A percentile compares a stretch with the other conserved stretches of the same genome.
phyloP scores from a whole-genome alignment of 2,113 vertebrate genomes.

The Chascanopsetta lugubris region DNA sequence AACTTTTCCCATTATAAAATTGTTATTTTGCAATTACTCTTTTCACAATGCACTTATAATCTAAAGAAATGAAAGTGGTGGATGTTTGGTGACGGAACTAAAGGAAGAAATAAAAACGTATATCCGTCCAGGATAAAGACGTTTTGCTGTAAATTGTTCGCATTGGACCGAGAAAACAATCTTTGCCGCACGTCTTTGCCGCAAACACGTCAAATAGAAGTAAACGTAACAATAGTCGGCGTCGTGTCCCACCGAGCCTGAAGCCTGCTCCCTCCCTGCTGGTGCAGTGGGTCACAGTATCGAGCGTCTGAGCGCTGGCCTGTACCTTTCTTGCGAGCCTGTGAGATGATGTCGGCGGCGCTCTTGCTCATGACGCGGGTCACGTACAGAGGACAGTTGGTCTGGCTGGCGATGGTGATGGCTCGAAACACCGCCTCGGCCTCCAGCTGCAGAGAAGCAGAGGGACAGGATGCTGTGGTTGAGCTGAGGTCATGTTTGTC shows the following conservation, averaged over 20 bases:
- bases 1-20: background rate
- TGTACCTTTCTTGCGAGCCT: slow-evolving; percentile 95
- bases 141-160: too few relatives aligned
- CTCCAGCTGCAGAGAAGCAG: slow-evolving; percentile 91
- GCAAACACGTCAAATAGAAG: too few relatives aligned
- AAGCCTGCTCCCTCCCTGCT: too few relatives aligned
- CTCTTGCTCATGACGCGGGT: slow-evolving; percentile 99
- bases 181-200: too few relatives aligned
- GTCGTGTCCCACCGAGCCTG: too few relatives aligned
- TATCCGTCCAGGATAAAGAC: too few relatives aligned
- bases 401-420: slow-evolving; percentile 96
- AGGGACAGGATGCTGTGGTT: slow-evolving; percentile 32
- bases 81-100: background rate
- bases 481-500: too few relatives aligned
- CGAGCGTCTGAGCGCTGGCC: fast-evolving
- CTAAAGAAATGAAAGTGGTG: background rate
- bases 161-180: too few relatives aligned
- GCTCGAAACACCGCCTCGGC: slow-evolving; percentile 97
- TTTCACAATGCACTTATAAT: background rate
- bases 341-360: slow-evolving; percentile 96
- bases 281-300: too few relatives aligned
- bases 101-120: too few relatives aligned
- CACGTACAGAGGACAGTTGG: slow-evolving; percentile 97
- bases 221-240: too few relatives aligned
- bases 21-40: background rate